phyloP scores from a whole-genome alignment of 1,140 invertebrate species.

The Drosophila jambulina region DNA sequence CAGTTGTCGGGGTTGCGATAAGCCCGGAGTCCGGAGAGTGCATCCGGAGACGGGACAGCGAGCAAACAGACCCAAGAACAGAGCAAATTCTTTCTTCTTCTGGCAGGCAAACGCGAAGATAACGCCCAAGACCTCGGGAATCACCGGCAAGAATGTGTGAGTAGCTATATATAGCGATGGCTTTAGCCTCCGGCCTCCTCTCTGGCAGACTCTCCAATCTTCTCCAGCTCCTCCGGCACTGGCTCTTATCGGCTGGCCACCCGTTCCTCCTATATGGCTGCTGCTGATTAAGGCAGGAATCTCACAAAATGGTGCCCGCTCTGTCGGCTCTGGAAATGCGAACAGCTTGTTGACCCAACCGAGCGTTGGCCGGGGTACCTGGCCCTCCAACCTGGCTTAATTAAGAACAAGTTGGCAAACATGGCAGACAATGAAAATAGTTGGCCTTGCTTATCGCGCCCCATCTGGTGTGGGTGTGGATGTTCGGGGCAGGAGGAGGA shows the following conservation, averaged over 20 bases:
- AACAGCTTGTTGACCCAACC: conserved; percentile 67
- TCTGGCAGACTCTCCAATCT: conserved; percentile 60
- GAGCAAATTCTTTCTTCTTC: conserved; percentile 82
- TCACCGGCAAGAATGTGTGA: conserved; percentile 38
- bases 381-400: conserved; percentile 69
- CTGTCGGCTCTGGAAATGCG: conserved; percentile 46
- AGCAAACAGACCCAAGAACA: conserved; percentile 77
- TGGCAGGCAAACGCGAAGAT: conserved; percentile 51
- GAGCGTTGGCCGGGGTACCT: conserved; percentile 19
- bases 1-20: conserved; percentile 66
- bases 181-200: conserved; percentile 18
- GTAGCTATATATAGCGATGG: conserved; percentile 51
- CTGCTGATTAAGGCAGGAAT: conserved; percentile 73
- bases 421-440: conserved; percentile 74
- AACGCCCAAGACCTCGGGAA: conserved; percentile 42
- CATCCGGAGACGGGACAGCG: conserved; percentile 66
- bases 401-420: conserved; percentile 79
- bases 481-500: background rate
- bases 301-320: conserved; percentile 68
- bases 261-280: conserved; percentile 54
- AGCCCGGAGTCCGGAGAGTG: conserved; percentile 58
- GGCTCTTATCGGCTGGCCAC: conserved; percentile 61
- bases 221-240: conserved; percentile 10
- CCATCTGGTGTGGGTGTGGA: conserved; percentile 50
- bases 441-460: conserved; percentile 79